phyloP scores from a whole-genome alignment of 2,888 invertebrate species.

The Podotricha telesiphe region DNA sequence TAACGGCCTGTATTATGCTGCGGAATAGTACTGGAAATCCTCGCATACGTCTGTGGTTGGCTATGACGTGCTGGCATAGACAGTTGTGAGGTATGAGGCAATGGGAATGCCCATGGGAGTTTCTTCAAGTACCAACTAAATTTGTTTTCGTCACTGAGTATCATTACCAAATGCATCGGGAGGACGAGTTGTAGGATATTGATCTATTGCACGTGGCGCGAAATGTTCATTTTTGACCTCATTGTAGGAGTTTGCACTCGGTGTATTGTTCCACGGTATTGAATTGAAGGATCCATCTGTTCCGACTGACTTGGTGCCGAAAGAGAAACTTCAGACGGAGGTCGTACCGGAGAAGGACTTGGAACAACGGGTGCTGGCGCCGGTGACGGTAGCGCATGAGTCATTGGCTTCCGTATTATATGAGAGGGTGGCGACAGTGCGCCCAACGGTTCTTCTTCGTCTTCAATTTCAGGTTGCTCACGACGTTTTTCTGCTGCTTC shows the following conservation, averaged over 20 bases:
- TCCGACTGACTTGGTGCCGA: constrained; percentile 57
- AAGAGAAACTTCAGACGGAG: constrained; percentile 62
- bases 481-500: constrained; percentile 79
- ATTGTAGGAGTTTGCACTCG: constrained; percentile 68
- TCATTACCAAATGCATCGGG: constrained; percentile 67
- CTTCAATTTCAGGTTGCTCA: constrained; percentile 73
- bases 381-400: constrained; percentile 66
- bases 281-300: constrained; percentile 58
- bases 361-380: constrained; percentile 66
- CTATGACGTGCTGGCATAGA: constrained; percentile 68
- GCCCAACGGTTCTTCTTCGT: constrained; percentile 69
- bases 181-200: constrained; percentile 69
- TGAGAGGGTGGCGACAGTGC: constrained; percentile 79
- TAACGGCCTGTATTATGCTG: constrained; percentile 67
- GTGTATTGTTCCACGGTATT: constrained; percentile 62
- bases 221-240: constrained; percentile 69
- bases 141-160: constrained; percentile 71
- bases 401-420: constrained; percentile 75
- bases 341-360: constrained; percentile 54
- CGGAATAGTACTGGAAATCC: constrained; percentile 68
- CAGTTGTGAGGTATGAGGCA: constrained; percentile 70
- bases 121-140: constrained; percentile 61
- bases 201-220: constrained; percentile 70
- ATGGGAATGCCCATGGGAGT: constrained; percentile 59
- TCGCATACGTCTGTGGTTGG: constrained; percentile 71